A percentile compares a stretch with the other conserved stretches of the same genome.
Conservation (phyloP, 2,113 vertebrate genomes). For the Odontophorus gujanensis region DNA sequence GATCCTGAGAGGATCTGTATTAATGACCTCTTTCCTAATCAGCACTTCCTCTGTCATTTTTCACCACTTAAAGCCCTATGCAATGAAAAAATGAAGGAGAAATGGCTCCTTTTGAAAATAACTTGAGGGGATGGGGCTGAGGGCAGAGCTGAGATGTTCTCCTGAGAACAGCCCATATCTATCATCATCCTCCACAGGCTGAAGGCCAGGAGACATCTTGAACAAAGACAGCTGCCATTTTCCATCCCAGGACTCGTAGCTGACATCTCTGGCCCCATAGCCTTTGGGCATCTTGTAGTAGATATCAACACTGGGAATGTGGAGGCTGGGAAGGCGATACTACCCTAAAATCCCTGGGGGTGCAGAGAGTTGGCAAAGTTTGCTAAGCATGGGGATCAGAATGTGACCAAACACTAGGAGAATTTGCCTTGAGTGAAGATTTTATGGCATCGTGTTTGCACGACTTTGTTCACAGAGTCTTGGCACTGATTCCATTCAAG, state of each 20-base stretch:
- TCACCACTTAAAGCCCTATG: neutral
- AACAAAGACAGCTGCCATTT: neutral
- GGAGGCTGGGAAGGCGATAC: constrained; percentile 16
- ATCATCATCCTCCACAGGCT: neutral
- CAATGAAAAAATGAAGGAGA: neutral
- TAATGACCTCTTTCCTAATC: neutral
- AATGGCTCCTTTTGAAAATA: neutral
- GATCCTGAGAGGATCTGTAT: neutral
- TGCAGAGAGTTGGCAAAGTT: neutral
- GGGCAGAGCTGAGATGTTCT: neutral
- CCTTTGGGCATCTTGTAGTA: neutral
- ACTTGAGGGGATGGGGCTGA: fast-evolving
- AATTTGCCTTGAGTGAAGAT: neutral
- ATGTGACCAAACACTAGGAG: neutral
- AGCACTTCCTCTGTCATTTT: neutral
- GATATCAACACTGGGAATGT: neutral
- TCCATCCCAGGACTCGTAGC: neutral
- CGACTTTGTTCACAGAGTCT: neutral
- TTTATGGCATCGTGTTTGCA: neutral
- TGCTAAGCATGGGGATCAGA: fast-evolving
- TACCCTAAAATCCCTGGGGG: neutral
- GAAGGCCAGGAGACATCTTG: neutral
- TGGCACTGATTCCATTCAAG: neutral
- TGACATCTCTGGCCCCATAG: neutral
- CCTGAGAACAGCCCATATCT: neutral